A percentile compares a stretch with the other conserved stretches of the same genome.
Evolutionary conservation across 2,113 vertebrate genomes (phyloP).

Genomic region (Hydrochoerus hydrochaeris): DNA sequence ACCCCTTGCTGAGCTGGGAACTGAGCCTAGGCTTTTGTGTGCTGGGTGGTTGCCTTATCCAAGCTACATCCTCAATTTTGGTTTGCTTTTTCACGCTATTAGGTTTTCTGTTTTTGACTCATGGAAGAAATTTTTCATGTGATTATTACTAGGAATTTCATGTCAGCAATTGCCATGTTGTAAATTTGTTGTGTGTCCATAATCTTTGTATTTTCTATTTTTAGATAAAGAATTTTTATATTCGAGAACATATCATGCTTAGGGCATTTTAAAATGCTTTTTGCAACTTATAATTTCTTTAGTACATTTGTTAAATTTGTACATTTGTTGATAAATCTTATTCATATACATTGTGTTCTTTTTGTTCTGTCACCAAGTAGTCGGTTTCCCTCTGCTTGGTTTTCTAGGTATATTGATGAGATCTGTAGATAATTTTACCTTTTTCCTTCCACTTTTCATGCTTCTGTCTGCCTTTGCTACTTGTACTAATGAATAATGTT

Average conservation of each 20-base stretch:
- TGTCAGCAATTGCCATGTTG: conserved; percentile 9
- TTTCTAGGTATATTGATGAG: not conserved
- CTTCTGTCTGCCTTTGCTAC: not conserved
- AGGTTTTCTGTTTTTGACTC: not conserved
- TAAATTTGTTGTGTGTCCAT: not conserved
- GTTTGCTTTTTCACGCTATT: not conserved
- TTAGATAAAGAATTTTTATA: conserved; percentile 21
- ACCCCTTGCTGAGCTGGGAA: not conserved
- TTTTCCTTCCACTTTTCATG: conserved; percentile 4
- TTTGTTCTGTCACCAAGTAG: not conserved
- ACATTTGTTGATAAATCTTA: not conserved
- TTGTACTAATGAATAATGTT: conserved; percentile 17
- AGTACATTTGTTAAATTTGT: not conserved
- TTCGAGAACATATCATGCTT: not conserved
- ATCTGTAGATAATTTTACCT: conserved; percentile 38
- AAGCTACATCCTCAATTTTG: not conserved
- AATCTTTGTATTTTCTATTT: conserved; percentile 42
- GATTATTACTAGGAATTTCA: conserved; percentile 25
- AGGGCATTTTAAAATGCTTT: conserved; percentile 11
- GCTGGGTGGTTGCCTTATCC: not conserved
- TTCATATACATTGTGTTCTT: not conserved
- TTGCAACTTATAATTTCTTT: not conserved
- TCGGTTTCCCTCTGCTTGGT: not conserved
- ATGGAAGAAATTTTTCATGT: conserved; percentile 5
- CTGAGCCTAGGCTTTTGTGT: not conserved